These are phyloP conservation scores for Xiphophorus hellerii DNA, from an alignment of 2,113 vertebrate genomes.

Conservation along the genomic window DNA sequence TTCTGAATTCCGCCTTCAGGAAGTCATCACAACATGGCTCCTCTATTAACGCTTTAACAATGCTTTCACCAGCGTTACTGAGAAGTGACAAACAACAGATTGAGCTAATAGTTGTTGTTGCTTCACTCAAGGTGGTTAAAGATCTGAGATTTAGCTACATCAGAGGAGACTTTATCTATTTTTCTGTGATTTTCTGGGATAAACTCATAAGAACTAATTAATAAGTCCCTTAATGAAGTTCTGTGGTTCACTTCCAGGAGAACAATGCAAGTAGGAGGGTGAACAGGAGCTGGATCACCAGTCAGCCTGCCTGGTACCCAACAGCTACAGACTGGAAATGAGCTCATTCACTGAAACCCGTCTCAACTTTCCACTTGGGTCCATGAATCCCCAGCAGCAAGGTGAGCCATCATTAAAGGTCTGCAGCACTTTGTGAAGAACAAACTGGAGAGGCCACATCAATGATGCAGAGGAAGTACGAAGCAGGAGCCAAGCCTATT, in stretches of 20 bases:
- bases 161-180: neutral
- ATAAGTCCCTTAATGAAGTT: neutral
- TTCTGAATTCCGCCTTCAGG: no score
- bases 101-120: no score
- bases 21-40: no score
- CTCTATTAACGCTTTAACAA: no score
- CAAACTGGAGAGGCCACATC: constrained; percentile 52
- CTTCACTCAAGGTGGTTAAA: neutral
- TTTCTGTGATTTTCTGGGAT: neutral
- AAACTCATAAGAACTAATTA: neutral
- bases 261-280: constrained; percentile 36
- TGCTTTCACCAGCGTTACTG: no score
- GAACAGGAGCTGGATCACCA: constrained; percentile 31
- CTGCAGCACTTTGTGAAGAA: constrained; percentile 28
- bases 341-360: constrained; percentile 41
- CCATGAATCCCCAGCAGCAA: constrained; percentile 48
- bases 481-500: constrained; percentile 62
- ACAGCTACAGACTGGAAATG: constrained; percentile 46
- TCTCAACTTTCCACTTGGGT: constrained; percentile 53
- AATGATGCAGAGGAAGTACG: constrained; percentile 51
- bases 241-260: no score
- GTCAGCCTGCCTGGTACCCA: constrained; percentile 46
- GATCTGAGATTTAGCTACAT: neutral
- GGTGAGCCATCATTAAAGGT: constrained; percentile 61
- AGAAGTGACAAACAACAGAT: no score